Percentiles rank a stretch among this genome's conserved stretches.
Evolutionary conservation across 2,888 invertebrate genomes (phyloP).

Genomic region (Tipula vernalis): DNA sequence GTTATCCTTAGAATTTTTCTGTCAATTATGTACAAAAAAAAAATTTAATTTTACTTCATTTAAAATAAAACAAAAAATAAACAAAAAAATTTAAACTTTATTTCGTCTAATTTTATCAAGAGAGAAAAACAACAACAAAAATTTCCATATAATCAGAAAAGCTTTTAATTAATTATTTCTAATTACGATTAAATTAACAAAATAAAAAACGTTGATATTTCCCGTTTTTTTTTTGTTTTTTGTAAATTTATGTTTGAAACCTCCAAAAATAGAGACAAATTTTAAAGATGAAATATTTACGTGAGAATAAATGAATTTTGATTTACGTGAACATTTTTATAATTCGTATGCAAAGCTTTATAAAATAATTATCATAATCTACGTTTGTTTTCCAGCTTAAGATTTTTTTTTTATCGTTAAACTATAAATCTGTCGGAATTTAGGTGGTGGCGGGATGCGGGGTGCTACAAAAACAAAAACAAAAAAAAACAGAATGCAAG

Average conservation of each 20-base stretch:
- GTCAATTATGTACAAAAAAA: background rate
- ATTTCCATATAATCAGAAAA: background rate
- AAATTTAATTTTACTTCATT: background rate
- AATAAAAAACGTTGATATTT: background rate
- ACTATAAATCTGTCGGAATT: background rate
- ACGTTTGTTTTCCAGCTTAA: background rate
- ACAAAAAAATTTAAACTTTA: background rate
- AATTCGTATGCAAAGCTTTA: background rate
- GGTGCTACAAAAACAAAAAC: too few species aligned
- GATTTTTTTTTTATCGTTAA: background rate
- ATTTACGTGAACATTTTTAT: background rate
- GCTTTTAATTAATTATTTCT: constrained; percentile 4
- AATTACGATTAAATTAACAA: background rate
- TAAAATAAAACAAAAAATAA: background rate
- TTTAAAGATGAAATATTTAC: background rate
- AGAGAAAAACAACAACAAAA: background rate
- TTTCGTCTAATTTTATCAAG: background rate
- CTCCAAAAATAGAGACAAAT: background rate
- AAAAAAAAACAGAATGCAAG: background rate
- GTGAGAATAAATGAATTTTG: background rate
- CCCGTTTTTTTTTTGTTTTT: background rate
- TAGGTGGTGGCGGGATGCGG: too few species aligned
- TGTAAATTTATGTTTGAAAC: background rate
- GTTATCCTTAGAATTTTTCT: background rate
- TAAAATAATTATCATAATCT: background rate